Evolutionary conservation across 1,140 invertebrate species (phyloP), one percentile per base, ranked within the genome.

Genomic region (Drosophila auraria): DNA sequence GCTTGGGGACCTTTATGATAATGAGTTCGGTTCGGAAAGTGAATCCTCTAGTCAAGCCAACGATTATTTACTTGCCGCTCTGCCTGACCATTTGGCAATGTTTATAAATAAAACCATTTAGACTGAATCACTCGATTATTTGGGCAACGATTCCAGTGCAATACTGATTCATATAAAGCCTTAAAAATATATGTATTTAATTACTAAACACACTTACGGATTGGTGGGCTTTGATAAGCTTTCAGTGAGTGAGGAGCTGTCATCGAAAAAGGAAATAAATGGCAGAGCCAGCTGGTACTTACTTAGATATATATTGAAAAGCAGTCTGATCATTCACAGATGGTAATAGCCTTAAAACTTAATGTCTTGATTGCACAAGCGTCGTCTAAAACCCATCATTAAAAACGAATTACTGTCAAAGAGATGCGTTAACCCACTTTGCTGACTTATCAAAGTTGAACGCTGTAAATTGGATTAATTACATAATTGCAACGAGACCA

Each of bases 351-450:
- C 47, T 45, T 17, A 20, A 44, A 20, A 40, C 20, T 20, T 59
- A 36, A 71, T 50, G 50, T 7, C n/a, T 51, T 3, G 20, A 17
- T 73, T 73, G 45, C 69, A 27, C 57, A 61, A 74, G 44, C 23
- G 4, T 17, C 14, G 54, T 5, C 15, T 50, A 38, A 40, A 57
- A 20, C 40, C 51, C 8, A 30, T 72, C 38, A 73, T 42, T 73
- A 72, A 72, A 30, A 17, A 7, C 17, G 9, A 51, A 20, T 60
- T 72, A 73, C 38, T 17, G 20, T 23, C 69, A 30, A 38, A 72
- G 36, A 68, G 69, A 73, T 73, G 68, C 50, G 23, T 73, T 73
- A 74, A 74, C 69, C 71, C 71, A 74, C 30, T 73, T 73, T 42
- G 68, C 7, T 71, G 51, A 25, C 49, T 72, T 71, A 72, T 58